These are phyloP conservation scores for Phoxinus dragarum DNA, from an alignment of 2,797 vertebrate genomes.

Conservation along the genomic window DNA sequence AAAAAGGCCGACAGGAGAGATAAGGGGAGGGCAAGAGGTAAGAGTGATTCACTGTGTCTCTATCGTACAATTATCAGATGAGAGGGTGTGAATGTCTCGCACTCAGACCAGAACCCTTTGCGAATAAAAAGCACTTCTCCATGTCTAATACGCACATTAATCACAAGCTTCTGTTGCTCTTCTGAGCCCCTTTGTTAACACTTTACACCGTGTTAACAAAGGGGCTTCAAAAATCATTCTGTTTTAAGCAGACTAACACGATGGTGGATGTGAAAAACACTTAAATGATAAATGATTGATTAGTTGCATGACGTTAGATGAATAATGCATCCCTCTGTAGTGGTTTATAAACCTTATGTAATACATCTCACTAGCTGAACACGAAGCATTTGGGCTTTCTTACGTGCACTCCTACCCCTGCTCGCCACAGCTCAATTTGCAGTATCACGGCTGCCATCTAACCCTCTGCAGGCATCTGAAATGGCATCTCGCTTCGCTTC, in stretches of 20 bases:
- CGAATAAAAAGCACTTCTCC: conserved; percentile 47
- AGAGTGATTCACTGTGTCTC: conserved; percentile 44
- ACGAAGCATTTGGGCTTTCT: background rate
- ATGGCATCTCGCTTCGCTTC: conserved; percentile 32
- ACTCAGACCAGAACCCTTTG: conserved; percentile 46
- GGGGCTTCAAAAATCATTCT: conserved; percentile 15
- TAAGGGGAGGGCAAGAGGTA: conserved; percentile 39
- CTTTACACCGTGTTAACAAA: conserved; percentile 10
- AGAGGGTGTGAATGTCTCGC: conserved; percentile 52
- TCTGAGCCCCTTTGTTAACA: conserved; percentile 32
- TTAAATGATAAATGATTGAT: conserved; percentile 43
- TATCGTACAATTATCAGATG: conserved; percentile 52
- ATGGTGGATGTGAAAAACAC: background rate
- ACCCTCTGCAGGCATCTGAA: conserved; percentile 30
- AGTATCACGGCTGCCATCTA: conserved; percentile 30
- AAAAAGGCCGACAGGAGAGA: conserved; percentile 19
- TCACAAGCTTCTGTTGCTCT: conserved; percentile 29
- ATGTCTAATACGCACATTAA: conserved; percentile 40
- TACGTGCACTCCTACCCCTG: background rate
- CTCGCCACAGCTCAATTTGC: conserved; percentile 40
- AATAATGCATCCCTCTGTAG: conserved; percentile 20
- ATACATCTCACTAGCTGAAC: background rate
- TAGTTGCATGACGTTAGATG: conserved; percentile 20
- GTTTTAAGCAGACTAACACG: conserved; percentile 13
- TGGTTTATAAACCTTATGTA: conserved; percentile 15